These are phyloP conservation scores for Corbicula japonica DNA, from an alignment of 2,888 invertebrate species.

Conservation along the genomic window DNA sequence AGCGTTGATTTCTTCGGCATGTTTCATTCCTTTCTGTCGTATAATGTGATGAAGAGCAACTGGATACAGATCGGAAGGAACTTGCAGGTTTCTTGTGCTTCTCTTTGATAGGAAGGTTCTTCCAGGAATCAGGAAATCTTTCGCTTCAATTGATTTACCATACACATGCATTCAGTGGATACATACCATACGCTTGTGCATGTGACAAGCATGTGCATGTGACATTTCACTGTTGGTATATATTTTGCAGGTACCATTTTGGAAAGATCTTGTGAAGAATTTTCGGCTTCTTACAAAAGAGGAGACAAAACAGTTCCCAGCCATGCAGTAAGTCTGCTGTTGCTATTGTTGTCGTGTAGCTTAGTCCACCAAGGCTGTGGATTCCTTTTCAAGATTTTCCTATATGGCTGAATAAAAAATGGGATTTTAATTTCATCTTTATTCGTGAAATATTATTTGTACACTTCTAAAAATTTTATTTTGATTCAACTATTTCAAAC, in stretches of 20 bases:
- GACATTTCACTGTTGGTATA: no score
- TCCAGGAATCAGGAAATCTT: conserved; percentile 78
- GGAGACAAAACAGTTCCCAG: conserved; percentile 37
- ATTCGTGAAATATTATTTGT: no score
- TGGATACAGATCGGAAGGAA: conserved; percentile 49
- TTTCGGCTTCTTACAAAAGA: conserved; percentile 41
- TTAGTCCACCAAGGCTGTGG: no score
- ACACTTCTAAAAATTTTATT: no score
- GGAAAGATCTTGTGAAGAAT: conserved; percentile 43
- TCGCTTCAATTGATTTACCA: conserved; percentile 71
- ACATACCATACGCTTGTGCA: no score
- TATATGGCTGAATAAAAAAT: no score
- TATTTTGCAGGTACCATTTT: conserved; percentile 35
- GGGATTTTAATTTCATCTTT: no score
- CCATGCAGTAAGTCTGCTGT: conserved; percentile 44
- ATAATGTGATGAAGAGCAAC: conserved; percentile 72
- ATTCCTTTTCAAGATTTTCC: no score
- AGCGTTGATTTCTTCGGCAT: conserved; percentile 44
- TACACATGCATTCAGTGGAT: conserved; percentile 79
- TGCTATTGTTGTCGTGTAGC: no score
- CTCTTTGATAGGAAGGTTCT: conserved; percentile 52
- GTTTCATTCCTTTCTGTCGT: conserved; percentile 51
- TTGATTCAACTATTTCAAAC: no score
- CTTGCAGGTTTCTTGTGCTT: conserved; percentile 38
- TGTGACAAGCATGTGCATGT: no score